A percentile compares a stretch with the other conserved stretches of the same genome.
These are phyloP conservation scores for Pteruthius melanotis DNA, from an alignment of 2,113 vertebrate species.

Conservation along the genomic window DNA sequence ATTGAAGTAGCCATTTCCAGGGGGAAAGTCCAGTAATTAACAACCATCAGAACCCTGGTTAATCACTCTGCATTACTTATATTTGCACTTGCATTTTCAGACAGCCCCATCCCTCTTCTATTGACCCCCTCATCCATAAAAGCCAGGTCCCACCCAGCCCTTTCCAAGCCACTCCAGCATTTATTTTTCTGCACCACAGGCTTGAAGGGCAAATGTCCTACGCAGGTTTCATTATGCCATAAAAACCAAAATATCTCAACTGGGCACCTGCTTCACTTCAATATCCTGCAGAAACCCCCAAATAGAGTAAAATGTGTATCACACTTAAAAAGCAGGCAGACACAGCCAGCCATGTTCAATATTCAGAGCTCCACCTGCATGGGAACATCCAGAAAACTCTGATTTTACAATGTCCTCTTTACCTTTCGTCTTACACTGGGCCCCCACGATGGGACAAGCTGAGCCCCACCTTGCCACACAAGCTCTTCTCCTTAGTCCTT, in stretches of 20 bases:
- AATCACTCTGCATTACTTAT: neutral
- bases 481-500: neutral
- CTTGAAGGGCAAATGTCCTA: neutral
- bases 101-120: neutral
- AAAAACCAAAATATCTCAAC: neutral
- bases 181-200: neutral
- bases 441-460: fast-evolving
- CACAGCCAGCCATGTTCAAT: fast-evolving
- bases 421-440: neutral
- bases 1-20: neutral
- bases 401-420: neutral
- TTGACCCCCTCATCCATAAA: neutral
- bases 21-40: neutral
- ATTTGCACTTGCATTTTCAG: neutral
- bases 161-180: neutral
- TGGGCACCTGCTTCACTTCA: neutral
- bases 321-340: neutral
- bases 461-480: neutral
- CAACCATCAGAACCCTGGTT: neutral
- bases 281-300: neutral
- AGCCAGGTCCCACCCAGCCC: neutral
- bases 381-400: neutral
- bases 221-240: neutral
- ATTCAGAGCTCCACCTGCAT: neutral
- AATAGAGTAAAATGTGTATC: neutral